Evolutionary conservation across 2,888 invertebrate species (phyloP), one percentile per base, ranked within the genome.

Genomic region (Cosmopolites sordidus): DNA sequence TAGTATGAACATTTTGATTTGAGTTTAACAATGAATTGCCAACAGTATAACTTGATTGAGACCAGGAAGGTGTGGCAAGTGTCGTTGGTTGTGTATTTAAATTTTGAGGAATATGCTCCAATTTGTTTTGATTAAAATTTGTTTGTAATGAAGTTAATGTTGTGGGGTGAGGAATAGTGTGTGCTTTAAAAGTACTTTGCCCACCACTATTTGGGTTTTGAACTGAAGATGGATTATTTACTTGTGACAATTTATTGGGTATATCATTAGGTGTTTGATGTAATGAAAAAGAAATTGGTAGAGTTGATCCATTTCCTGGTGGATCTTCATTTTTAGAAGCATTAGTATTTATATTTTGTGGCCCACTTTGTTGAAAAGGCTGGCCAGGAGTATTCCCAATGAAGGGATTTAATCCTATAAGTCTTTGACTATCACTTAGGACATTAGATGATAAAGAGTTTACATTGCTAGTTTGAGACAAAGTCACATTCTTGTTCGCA

Each of bases 291-390:
- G 3, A 5, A 22, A 5, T 22, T 22, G 3, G 22, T 22, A 22
- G 8, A 22, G 3, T 22, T 8, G 8, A 22, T 22, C 4, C 3
- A 22, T 22, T 22, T n/a, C n/a, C n/a, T n/a, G n/a, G n/a, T n/a
- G n/a, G n/a, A n/a, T n/a, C n/a, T 22, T 22, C 22, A 22, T 22
- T 22, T 22, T 22, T 22, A 22, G 22, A 22, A 22, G 8, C 22
- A 22, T 22, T 3, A 22, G 8, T 8, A 22, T 22, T 3, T 22
- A 22, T 22, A 5, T 22, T 8, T 8, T 22, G 22, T 3, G 33
- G 48, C 18, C 40, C 38, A 44, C 51, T 48, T 42, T 56, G 51
- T 29, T 42, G 41, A 33, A 51, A 57, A 51, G 49, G 43, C 51
- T 51, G 50, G 42, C 48, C 58, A 22, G 52, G 17, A 56, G 49